Conservation (phyloP, 2,888 invertebrate species). For the Hirtodrosophila histrioides region DNA sequence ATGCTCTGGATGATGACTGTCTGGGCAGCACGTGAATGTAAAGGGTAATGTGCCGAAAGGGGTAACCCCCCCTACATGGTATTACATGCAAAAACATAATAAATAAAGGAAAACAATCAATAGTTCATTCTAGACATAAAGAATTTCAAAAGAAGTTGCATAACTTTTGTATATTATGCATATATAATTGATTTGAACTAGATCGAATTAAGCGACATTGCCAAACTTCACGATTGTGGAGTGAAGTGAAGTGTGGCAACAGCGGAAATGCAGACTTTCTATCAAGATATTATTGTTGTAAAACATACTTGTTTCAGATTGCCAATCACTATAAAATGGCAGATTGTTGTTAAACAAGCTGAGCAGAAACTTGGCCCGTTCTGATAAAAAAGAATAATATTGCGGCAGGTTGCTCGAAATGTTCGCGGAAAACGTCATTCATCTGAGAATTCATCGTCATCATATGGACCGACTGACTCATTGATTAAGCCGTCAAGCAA, state of each 20-base stretch:
- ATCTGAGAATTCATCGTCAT: constrained; percentile 5
- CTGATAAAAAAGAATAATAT: constrained; percentile 34
- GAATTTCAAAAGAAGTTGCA: constrained; percentile 4
- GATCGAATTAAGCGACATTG: constrained; percentile 1
- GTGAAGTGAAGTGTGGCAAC: not conserved
- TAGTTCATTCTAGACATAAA: constrained; percentile 23
- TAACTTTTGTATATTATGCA: not conserved
- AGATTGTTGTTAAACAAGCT: constrained; percentile 33
- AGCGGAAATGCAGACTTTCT: constrained; percentile 4
- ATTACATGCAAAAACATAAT: not conserved
- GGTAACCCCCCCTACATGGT: constrained; percentile 9
- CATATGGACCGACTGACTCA: constrained; percentile 38
- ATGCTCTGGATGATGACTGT: not conserved
- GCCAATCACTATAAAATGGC: constrained; percentile 21
- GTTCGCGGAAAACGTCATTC: constrained; percentile 24
- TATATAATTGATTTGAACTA: not conserved
- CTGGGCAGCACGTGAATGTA: not conserved
- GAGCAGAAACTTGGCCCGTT: not conserved
- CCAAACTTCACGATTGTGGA: not conserved
- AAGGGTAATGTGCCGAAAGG: not conserved
- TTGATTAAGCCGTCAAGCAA: constrained; percentile 10
- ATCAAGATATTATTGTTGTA: constrained; percentile 5
- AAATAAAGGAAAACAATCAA: constrained; percentile 2
- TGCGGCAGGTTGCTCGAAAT: constrained; percentile 38
- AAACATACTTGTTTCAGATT: constrained; percentile 8